Percentiles rank a stretch among this genome's conserved stretches.
phyloP scores from a whole-genome alignment of 2,888 invertebrate genomes.

The Chymomyza amoena region DNA sequence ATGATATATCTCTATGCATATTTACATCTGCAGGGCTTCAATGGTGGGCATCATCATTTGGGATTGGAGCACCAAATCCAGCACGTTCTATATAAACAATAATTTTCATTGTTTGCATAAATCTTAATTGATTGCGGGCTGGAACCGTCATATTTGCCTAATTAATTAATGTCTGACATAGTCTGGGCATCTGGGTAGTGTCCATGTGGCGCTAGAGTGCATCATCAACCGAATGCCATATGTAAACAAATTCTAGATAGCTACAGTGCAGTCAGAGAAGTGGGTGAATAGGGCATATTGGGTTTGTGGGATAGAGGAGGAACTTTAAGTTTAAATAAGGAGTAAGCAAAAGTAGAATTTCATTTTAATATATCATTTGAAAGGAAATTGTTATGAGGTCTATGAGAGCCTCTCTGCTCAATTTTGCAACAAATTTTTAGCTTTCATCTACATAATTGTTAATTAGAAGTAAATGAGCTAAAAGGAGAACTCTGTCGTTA shows the following conservation, averaged over 20 bases:
- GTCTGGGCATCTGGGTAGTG: background rate
- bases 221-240: background rate
- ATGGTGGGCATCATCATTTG: background rate
- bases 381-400: background rate
- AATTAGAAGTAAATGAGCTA: background rate
- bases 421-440: background rate
- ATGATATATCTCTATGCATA: background rate
- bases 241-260: background rate
- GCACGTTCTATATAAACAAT: slow-evolving; percentile 17
- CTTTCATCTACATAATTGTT: background rate
- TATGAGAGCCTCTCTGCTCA: background rate
- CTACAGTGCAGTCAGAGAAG: background rate
- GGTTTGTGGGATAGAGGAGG: background rate
- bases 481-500: background rate
- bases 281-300: background rate
- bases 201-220: background rate
- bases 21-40: slow-evolving; percentile 39
- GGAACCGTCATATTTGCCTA: slow-evolving; percentile 28
- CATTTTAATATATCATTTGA: background rate
- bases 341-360: no score
- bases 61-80: background rate
- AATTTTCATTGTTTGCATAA: slow-evolving; percentile 30
- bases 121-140: slow-evolving; percentile 6
- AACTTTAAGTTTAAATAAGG: no score
- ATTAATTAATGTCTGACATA: slow-evolving; percentile 21